Evolutionary conservation across 2,888 invertebrate species (phyloP).

Genomic region (Diadegma fenestrale): DNA sequence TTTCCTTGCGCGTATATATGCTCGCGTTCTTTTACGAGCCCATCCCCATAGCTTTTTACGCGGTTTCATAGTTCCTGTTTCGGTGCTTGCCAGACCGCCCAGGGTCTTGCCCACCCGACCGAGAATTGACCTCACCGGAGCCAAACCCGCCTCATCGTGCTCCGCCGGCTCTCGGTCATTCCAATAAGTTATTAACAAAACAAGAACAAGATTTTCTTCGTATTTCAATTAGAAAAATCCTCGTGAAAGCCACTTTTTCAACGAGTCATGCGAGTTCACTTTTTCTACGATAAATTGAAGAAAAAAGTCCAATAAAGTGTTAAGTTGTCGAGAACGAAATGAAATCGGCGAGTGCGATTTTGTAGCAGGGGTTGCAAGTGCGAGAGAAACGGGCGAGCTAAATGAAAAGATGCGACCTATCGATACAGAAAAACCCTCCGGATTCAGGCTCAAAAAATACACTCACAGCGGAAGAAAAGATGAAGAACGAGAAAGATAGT

Average conservation of each 20-base stretch:
- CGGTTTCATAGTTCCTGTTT: too few relatives aligned
- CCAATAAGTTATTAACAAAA: too few relatives aligned
- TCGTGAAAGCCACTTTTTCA: neutral
- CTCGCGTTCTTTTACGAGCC: too few relatives aligned
- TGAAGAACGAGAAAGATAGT: constrained; percentile 65
- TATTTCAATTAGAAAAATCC: neutral
- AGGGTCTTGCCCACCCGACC: too few relatives aligned
- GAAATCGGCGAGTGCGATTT: constrained; percentile 17
- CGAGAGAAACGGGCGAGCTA: neutral
- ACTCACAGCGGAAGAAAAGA: constrained; percentile 66
- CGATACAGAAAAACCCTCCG: constrained; percentile 28
- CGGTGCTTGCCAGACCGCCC: too few relatives aligned
- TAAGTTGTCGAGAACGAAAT: constrained; percentile 13
- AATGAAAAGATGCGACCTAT: neutral
- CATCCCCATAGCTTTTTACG: too few relatives aligned
- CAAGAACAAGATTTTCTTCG: neutral
- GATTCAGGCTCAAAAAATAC: constrained; percentile 40
- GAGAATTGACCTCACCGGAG: too few relatives aligned
- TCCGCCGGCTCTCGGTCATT: too few relatives aligned
- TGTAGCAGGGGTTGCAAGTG: too few relatives aligned
- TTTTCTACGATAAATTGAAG: constrained; percentile 5
- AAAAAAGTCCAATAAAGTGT: neutral
- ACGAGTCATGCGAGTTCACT: neutral
- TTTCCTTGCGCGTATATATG: too few relatives aligned
- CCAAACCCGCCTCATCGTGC: too few relatives aligned